phyloP scores from a whole-genome alignment of 2,113 vertebrate genomes.

The Xenopus laevis region DNA sequence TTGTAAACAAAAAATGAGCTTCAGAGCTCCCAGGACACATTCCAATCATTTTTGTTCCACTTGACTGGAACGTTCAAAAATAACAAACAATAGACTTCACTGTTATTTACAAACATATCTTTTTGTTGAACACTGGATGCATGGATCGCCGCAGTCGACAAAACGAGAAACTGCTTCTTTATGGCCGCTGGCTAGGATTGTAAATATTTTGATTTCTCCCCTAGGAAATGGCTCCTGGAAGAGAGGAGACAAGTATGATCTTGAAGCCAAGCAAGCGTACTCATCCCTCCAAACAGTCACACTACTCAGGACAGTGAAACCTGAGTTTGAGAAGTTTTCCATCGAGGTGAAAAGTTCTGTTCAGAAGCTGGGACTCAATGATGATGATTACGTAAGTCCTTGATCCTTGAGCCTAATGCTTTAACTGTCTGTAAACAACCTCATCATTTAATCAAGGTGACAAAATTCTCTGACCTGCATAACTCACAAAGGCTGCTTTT shows the following conservation, averaged over 20 bases:
- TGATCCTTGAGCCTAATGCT: slow-evolving; percentile 41
- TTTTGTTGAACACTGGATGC: slow-evolving; percentile 7
- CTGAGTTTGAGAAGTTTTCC: slow-evolving; percentile 94
- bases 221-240: slow-evolving; percentile 93
- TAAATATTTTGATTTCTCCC: slow-evolving; percentile 58
- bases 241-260: slow-evolving; percentile 87
- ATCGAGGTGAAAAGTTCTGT: slow-evolving; percentile 84
- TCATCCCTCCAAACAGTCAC: slow-evolving; percentile 87
- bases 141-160: background rate
- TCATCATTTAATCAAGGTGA: slow-evolving; percentile 51
- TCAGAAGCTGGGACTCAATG: slow-evolving; percentile 72
- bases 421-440: slow-evolving; percentile 47
- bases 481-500: slow-evolving; percentile 39
- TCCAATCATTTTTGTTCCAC: slow-evolving; percentile 15
- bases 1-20: slow-evolving; percentile 12
- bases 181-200: slow-evolving; percentile 49
- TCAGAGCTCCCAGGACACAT: slow-evolving; percentile 12
- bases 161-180: slow-evolving; percentile 48
- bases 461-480: slow-evolving; percentile 41
- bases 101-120: slow-evolving; percentile 39
- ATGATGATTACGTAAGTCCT: slow-evolving; percentile 86
- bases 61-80: slow-evolving; percentile 1
- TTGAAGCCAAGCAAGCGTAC: slow-evolving; percentile 86
- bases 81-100: slow-evolving; percentile 24
- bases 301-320: slow-evolving; percentile 87